A percentile compares a stretch with the other conserved stretches of the same genome.
Evolutionary conservation across 1,140 invertebrate genomes (phyloP).

Genomic region (Aethina tumida): DNA sequence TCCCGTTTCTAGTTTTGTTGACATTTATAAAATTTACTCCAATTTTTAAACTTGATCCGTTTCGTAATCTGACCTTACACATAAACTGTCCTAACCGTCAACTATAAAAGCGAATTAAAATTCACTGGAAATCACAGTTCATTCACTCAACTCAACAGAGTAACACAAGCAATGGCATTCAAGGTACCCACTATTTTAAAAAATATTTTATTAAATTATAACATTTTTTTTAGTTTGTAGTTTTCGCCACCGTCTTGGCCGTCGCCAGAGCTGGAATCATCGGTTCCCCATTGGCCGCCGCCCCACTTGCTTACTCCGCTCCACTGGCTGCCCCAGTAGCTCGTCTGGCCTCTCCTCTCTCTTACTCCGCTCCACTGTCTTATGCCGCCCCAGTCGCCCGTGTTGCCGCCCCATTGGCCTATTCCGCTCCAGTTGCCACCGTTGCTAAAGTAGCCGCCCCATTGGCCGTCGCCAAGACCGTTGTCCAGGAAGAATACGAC

Average conservation of each 20-base stretch:
- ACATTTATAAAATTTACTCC: no score
- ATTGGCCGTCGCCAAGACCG: conserved; percentile 30
- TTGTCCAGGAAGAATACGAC: conserved; percentile 37
- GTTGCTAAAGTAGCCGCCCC: conserved; percentile 33
- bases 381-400: conserved; percentile 26
- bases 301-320: conserved; percentile 6
- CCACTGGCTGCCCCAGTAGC: conserved; percentile 3
- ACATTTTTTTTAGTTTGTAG: conserved; percentile 9
- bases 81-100: conserved; percentile 45
- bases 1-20: no score
- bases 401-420: conserved; percentile 35
- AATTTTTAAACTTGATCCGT: no score
- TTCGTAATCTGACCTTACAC: no score
- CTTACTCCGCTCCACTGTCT: conserved; percentile 10
- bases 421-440: conserved; percentile 9
- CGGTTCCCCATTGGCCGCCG: conserved; percentile 16
- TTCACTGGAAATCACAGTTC: no score
- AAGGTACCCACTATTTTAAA: conserved; percentile 51
- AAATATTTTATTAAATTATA: conserved; percentile 27
- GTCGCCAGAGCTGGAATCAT: conserved; percentile 16
- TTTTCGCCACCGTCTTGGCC: conserved; percentile 17
- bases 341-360: conserved; percentile 10
- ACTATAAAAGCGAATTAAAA: conserved; percentile 46
- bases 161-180: no score
- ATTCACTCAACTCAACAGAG: conserved; percentile 44